Conservation (phyloP, 2,888 invertebrate genomes). For the Macrosoma leucophasiata region DNA sequence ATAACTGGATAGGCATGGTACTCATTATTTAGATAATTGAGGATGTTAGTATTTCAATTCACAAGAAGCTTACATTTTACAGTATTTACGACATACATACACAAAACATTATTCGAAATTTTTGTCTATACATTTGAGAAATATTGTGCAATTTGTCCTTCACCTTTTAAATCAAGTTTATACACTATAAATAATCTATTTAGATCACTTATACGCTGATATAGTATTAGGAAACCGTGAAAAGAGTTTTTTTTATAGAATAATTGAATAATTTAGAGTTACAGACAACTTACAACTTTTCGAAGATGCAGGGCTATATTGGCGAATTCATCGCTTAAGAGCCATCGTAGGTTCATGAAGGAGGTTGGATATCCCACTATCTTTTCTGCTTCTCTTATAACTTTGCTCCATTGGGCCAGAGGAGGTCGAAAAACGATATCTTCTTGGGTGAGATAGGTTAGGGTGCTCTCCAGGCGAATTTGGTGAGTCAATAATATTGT, state of each 20-base stretch:
- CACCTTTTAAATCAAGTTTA: no score
- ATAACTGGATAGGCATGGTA: no score
- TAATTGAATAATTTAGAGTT: neutral
- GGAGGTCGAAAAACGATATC: conserved; percentile 64
- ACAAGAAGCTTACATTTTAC: no score
- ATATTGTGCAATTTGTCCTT: no score
- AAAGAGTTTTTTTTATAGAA: neutral
- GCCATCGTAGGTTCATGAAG: conserved; percentile 77
- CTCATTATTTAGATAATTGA: no score
- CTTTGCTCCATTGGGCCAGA: conserved; percentile 59
- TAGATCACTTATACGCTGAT: neutral
- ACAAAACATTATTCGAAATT: no score
- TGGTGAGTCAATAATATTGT: conserved; percentile 47
- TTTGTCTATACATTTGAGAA: no score
- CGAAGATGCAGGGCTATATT: conserved; percentile 74
- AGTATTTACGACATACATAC: no score
- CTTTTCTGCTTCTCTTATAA: conserved; percentile 68
- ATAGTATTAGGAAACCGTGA: neutral
- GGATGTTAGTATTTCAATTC: no score
- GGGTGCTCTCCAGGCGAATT: conserved; percentile 54
- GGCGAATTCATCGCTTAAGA: conserved; percentile 78
- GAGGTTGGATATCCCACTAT: conserved; percentile 76
- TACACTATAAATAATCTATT: neutral
- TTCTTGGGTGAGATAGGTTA: conserved; percentile 61
- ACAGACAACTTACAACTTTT: conserved; percentile 59